Conservation (phyloP, 2,888 invertebrate species). For the Apodemia hepburni region DNA sequence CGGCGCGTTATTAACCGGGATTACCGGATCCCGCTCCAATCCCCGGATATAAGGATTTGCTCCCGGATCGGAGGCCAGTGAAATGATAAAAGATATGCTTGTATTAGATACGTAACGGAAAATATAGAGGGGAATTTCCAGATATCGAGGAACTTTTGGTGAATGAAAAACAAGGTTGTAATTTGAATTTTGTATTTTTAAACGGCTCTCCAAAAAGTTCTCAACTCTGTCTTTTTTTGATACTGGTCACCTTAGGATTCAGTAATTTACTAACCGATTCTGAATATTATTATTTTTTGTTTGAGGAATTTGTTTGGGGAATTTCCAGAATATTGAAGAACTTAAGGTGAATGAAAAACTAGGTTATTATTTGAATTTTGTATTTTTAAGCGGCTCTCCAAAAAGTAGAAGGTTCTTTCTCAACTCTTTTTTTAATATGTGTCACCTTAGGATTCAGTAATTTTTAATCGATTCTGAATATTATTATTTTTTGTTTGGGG, state of each 20-base stretch:
- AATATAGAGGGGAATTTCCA: conserved; percentile 35
- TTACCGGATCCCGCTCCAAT: conserved; percentile 68
- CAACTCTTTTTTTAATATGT: too few relatives aligned
- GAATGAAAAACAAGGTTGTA: background rate
- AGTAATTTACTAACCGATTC: too few relatives aligned
- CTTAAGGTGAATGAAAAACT: background rate
- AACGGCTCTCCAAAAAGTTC: too few relatives aligned
- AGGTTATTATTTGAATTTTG: background rate
- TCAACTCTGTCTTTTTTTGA: too few relatives aligned
- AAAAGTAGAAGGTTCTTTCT: too few relatives aligned
- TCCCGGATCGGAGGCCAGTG: conserved; percentile 66
- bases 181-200: background rate
- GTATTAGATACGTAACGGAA: conserved; percentile 39
- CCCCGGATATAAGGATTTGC: conserved; percentile 77
- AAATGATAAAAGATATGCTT: conserved; percentile 73
- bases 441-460: too few relatives aligned
- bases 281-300: too few relatives aligned
- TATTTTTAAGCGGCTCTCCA: background rate
- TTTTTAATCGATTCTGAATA: too few relatives aligned
- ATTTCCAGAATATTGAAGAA: conserved; percentile 21
- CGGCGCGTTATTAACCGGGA: conserved; percentile 75
- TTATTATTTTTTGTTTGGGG: too few relatives aligned
- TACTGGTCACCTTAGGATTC: too few relatives aligned
- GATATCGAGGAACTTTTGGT: background rate
- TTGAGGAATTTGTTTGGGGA: conserved; percentile 17